A percentile compares a stretch with the other conserved stretches of the same genome.
Conservation (phyloP, 1,140 invertebrate species). For the Sminthurides bifidus region DNA sequence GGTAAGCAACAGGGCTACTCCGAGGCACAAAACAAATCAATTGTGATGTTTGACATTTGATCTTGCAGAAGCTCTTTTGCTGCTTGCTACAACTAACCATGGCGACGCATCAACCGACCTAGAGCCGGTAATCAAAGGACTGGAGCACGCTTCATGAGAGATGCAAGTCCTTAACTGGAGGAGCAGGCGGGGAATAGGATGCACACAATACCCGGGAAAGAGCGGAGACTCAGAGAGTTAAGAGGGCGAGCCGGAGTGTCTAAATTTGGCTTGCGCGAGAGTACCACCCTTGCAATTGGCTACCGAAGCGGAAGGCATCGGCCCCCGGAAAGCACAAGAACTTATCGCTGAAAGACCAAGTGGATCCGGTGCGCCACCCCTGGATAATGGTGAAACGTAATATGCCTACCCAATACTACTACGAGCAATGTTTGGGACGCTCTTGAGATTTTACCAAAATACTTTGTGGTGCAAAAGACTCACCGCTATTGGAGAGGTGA, state of each 20-base stretch:
- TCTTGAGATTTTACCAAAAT: background rate
- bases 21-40: too few relatives aligned
- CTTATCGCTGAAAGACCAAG: constrained; percentile 16
- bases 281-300: constrained; percentile 16
- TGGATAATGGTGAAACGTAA: constrained; percentile 12
- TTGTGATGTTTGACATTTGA: too few relatives aligned
- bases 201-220: background rate
- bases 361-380: constrained; percentile 16
- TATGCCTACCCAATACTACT: background rate
- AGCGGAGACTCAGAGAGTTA: background rate
- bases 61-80: too few relatives aligned
- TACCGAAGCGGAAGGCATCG: constrained; percentile 14
- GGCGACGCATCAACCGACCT: too few relatives aligned
- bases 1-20: too few relatives aligned
- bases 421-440: background rate
- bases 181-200: background rate
- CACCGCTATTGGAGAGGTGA: too few relatives aligned
- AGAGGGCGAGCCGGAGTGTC: background rate
- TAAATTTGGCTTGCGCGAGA: constrained; percentile 16
- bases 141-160: background rate
- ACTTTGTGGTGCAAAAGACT: too few relatives aligned
- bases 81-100: too few relatives aligned
- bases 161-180: background rate
- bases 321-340: constrained; percentile 15
- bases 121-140: background rate